These are phyloP conservation scores for Chromobotia macracanthus DNA, from an alignment of 2,797 vertebrate genomes.

Conservation along the genomic window DNA sequence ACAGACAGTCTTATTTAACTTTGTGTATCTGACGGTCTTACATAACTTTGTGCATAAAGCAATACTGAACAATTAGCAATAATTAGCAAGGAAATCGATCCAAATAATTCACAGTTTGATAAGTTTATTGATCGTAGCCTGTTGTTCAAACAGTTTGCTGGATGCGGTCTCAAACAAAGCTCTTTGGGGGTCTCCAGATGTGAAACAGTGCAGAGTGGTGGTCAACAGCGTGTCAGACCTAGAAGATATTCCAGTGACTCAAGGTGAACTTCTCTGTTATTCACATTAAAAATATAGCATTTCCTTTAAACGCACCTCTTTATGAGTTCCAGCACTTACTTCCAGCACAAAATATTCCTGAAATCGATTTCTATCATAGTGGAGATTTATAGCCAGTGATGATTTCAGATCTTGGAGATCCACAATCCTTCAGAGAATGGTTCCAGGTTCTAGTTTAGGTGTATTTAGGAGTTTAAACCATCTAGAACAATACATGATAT, in stretches of 20 bases:
- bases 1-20: background rate
- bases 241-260: constrained; percentile 67
- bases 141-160: constrained; percentile 66
- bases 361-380: no score
- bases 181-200: constrained; percentile 67
- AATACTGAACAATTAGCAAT: background rate
- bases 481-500: no score
- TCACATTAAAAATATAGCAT: constrained; percentile 3
- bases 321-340: background rate
- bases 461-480: no score
- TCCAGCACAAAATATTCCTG: no score
- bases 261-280: constrained; percentile 64
- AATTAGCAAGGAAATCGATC: background rate
- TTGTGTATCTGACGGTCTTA: background rate
- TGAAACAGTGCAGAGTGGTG: constrained; percentile 66
- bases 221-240: constrained; percentile 75
- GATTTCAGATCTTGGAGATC: no score
- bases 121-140: constrained; percentile 26
- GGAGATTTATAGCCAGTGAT: no score
- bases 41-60: background rate
- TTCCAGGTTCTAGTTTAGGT: no score
- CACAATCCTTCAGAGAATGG: no score
- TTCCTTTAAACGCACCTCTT: background rate
- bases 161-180: constrained; percentile 56
- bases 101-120: constrained; percentile 24